Evolutionary conservation across 1,140 invertebrate genomes (phyloP), one percentile per base, ranked within the genome.

Genomic region (Bilobella aurantiaca): DNA sequence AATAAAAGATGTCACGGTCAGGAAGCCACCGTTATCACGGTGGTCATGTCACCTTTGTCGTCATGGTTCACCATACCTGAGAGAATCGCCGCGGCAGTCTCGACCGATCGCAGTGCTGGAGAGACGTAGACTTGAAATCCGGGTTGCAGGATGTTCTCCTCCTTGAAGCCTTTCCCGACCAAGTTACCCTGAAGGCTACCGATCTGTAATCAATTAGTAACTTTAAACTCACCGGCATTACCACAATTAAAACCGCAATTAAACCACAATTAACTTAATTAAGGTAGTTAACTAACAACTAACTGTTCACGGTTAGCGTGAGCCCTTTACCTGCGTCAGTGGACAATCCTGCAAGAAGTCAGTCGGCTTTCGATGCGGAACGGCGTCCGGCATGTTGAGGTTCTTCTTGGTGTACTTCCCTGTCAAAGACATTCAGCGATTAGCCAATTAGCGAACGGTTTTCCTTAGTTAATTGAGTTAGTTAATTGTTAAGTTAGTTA

Each of bases 61-160:
- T 53, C 60, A 28, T 34, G 37, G 34, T 23, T 30, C 64, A 27
- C 37, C 58, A 47, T 25, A 82, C 84, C 86, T 76, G 79, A 77
- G 28, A 87, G 76, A 47, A 91, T 79, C 72, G 82, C 82, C 37
- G 86, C 82, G 66, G 88, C 89, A 0, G 93, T 96, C 78, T 96
- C 89, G n/a, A 96, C 82, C 79, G 91, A 94, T 60, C 94, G 82
- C 62, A 94, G 83, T 2, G 92, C 87, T 0, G 92, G 90, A 2
- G 92, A 96, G 1, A 86, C 87, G 74, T 88, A 81, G 46, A 94
- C 83, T 49, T 77, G 76, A 2, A 89, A 81, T 32, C 82, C 82
- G 42, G 84, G 82, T 21, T 84, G 78, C 62, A 82, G 82, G 76
- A 95, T 79, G 8, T 85, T 88, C 76, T 90, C 86, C 21, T 56